Evolutionary conservation across 2,797 vertebrate species (phyloP), one percentile per base, ranked within the genome.

Genomic region (Eulemur rubriventer): DNA sequence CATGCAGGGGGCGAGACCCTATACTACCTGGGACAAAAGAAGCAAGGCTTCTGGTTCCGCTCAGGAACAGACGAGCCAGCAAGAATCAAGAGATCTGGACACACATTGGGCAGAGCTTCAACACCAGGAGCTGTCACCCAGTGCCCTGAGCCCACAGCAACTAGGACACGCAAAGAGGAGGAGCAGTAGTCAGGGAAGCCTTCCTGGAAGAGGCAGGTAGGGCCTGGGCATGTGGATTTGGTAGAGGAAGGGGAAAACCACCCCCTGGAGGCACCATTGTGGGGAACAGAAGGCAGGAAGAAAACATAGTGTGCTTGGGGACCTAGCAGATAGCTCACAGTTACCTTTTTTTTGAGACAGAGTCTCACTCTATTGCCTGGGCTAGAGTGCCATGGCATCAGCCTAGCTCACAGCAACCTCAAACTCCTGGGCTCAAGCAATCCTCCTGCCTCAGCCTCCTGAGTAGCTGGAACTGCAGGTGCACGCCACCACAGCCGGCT

Each of bases 181-280:
- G 35, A 55, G 6, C 50, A 52, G 78, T 30, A 43, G 26, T 82
- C 73, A 6, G 18, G 22, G 61, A 88, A 63, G 43, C 8, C 83
- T 73, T 96, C 52, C 79, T 91, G 75, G 78, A 72, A 89, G 52
- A 85, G 67, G 50, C 5, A 7, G 30, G 18, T 67, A 79, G 80
- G 55, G 22, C 78, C 4, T n/a, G 38, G 76, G 3, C 41, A 9
- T 38, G 18, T 18, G 41, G 78, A 59, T 85, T 78, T 87, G 35
- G 35, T 38, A 81, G n/a, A 43, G 35, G 35, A 24, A 84, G 14
- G 35, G 4, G 46, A 72, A 93, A 76, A 65, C 65, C 26, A 4
- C 63, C 30, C 91, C 84, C 57, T 86, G 59, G 59, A 72, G 28
- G 76, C 35, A n/a, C 11, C 3, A 3, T 50, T 52, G 11, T 72